Evolutionary conservation across 2,888 invertebrate species (phyloP).

Genomic region (Macrosoma leucophasiata): DNA sequence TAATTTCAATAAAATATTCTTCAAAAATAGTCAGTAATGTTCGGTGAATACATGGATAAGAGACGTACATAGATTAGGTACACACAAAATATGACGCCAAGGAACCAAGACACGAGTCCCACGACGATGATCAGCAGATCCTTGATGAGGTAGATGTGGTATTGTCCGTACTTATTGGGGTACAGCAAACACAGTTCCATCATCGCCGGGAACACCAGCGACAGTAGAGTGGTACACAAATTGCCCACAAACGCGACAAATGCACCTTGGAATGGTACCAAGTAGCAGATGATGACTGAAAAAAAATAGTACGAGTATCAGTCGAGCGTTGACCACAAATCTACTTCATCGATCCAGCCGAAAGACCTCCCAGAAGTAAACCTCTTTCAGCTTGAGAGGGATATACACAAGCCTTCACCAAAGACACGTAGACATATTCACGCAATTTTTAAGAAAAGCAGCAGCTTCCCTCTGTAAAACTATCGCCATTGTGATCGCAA

Average conservation of each 20-base stretch:
- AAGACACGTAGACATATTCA: too few species aligned
- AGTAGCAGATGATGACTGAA: conserved; percentile 47
- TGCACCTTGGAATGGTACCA: conserved; percentile 47
- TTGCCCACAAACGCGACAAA: conserved; percentile 53
- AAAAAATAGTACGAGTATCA: too few species aligned
- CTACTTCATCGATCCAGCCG: too few species aligned
- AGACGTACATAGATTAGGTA: conserved; percentile 37
- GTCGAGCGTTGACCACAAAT: too few species aligned
- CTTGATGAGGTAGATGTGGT: conserved; percentile 35
- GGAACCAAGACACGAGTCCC: conserved; percentile 31
- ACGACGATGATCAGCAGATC: conserved; percentile 35
- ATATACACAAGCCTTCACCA: too few species aligned
- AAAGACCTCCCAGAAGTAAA: too few species aligned
- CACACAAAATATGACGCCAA: conserved; percentile 36
- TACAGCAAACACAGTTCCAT: conserved; percentile 51
- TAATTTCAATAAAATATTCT: too few species aligned
- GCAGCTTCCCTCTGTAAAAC: too few species aligned
- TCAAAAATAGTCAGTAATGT: too few species aligned
- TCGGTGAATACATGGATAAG: conserved; percentile 1
- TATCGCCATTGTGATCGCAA: too few species aligned
- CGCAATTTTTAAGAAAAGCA: too few species aligned
- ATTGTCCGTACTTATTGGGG: conserved; percentile 39
- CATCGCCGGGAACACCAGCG: conserved; percentile 47
- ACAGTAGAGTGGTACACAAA: conserved; percentile 43
- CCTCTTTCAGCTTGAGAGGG: too few species aligned